Evolutionary conservation across 1,140 invertebrate species (phyloP).

Genomic region (Sesamia nonagrioides): DNA sequence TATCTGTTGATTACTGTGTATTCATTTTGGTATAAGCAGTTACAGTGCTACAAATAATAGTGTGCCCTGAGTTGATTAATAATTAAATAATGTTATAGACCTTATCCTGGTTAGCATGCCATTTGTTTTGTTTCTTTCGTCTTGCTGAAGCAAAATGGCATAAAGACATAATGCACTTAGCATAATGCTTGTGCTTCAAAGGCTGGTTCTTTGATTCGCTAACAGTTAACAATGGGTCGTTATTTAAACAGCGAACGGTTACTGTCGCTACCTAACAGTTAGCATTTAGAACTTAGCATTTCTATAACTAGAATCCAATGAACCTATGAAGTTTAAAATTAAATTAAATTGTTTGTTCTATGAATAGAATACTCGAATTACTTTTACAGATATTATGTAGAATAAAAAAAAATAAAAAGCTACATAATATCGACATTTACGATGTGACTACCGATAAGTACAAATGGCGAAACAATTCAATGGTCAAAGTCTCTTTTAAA

Average conservation of each 20-base stretch:
- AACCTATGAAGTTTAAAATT: no score
- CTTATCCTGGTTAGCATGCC: no score
- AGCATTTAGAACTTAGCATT: conserved; percentile 23
- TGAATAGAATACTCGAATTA: no score
- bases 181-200: neutral
- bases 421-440: no score
- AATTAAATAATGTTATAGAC: no score
- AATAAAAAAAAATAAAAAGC: no score
- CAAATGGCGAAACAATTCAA: no score
- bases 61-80: neutral
- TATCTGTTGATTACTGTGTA: neutral
- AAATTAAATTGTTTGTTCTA: no score
- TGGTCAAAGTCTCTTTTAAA: no score
- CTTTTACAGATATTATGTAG: no score
- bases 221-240: conserved; percentile 34
- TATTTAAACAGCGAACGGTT: conserved; percentile 10
- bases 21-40: neutral
- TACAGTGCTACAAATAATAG: neutral
- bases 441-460: no score
- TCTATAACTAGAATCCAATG: neutral
- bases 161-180: neutral
- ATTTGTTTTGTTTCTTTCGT: neutral
- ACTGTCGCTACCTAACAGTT: conserved; percentile 24
- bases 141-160: neutral
- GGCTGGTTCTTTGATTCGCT: conserved; percentile 10